These are phyloP conservation scores for Nephila pilipes DNA, from an alignment of 1,140 invertebrate species.

Conservation along the genomic window DNA sequence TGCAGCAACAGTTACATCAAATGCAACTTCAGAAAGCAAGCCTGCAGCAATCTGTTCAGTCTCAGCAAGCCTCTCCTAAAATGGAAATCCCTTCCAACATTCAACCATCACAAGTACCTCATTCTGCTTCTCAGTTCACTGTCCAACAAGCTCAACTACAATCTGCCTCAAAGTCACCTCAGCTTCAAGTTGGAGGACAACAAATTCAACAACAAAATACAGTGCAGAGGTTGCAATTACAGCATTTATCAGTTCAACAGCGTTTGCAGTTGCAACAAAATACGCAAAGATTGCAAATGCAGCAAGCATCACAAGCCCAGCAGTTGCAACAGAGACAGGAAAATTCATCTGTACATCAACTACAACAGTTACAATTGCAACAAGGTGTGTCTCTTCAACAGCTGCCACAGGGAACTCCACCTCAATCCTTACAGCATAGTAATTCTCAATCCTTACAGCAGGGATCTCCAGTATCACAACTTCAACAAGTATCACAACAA, in stretches of 20 bases:
- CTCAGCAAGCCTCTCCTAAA: constrained; percentile 43
- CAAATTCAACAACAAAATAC: constrained; percentile 61
- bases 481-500: constrained; percentile 58
- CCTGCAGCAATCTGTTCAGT: constrained; percentile 31
- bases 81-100: constrained; percentile 46
- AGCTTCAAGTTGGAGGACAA: constrained; percentile 22
- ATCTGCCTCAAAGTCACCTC: constrained; percentile 15
- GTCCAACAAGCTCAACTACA: constrained; percentile 72
- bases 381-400: constrained; percentile 82
- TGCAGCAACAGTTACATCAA: constrained; percentile 70
- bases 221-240: constrained; percentile 58
- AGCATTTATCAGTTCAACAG: constrained; percentile 77
- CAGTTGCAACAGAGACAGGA: constrained; percentile 43
- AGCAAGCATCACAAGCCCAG: constrained; percentile 33
- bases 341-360: background rate
- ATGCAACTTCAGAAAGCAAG: constrained; percentile 60
- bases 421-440: constrained; percentile 31
- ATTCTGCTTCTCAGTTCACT: constrained; percentile 77
- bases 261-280: constrained; percentile 79
- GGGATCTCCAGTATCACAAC: constrained; percentile 33
- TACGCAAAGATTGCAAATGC: constrained; percentile 6
- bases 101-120: constrained; percentile 73
- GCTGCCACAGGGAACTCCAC: constrained; percentile 15
- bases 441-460: constrained; percentile 44
- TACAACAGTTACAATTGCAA: constrained; percentile 82